phyloP scores from a whole-genome alignment of 2,113 vertebrate species.

The Dissostichus mawsoni region DNA sequence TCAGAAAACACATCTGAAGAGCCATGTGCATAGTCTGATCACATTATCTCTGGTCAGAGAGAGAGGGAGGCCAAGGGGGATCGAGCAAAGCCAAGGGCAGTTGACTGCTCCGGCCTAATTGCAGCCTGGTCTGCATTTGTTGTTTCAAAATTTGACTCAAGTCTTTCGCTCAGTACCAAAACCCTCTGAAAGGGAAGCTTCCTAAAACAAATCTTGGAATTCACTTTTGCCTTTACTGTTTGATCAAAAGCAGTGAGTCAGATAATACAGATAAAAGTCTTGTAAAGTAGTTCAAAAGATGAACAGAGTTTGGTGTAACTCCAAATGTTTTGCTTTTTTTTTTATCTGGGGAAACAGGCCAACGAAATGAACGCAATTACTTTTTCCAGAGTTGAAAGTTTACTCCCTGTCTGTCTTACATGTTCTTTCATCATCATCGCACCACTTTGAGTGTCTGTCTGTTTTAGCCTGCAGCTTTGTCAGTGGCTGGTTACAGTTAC shows the following conservation, averaged over 20 bases:
- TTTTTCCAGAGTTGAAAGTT: slow-evolving; percentile 56
- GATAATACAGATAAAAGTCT: not conserved
- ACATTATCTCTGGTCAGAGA: slow-evolving; percentile 81
- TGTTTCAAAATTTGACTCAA: slow-evolving; percentile 65
- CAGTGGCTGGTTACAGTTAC: slow-evolving; percentile 77
- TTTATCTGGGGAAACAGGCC: slow-evolving; percentile 21
- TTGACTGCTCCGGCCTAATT: slow-evolving; percentile 75
- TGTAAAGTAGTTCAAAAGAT: slow-evolving; percentile 2
- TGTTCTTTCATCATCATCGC: slow-evolving; percentile 74
- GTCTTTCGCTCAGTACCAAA: slow-evolving; percentile 44
- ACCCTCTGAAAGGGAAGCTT: slow-evolving; percentile 9
- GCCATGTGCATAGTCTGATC: slow-evolving; percentile 79
- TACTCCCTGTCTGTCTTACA: slow-evolving; percentile 56
- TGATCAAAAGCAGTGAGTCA: not conserved
- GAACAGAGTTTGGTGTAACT: slow-evolving; percentile 8
- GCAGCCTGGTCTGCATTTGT: slow-evolving; percentile 69
- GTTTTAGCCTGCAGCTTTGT: slow-evolving; percentile 73
- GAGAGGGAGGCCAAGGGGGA: slow-evolving; percentile 63
- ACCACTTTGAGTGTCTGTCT: slow-evolving; percentile 68
- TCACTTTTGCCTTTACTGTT: not conserved
- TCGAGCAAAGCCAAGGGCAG: slow-evolving; percentile 78
- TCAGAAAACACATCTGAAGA: slow-evolving; percentile 82
- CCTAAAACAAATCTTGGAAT: not conserved
- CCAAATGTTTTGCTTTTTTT: slow-evolving; percentile 5
- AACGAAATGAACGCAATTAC: slow-evolving; percentile 29